Evolutionary conservation across 2,113 vertebrate genomes (phyloP), one percentile per base, ranked within the genome.

Genomic region (Leiothrix lutea): DNA sequence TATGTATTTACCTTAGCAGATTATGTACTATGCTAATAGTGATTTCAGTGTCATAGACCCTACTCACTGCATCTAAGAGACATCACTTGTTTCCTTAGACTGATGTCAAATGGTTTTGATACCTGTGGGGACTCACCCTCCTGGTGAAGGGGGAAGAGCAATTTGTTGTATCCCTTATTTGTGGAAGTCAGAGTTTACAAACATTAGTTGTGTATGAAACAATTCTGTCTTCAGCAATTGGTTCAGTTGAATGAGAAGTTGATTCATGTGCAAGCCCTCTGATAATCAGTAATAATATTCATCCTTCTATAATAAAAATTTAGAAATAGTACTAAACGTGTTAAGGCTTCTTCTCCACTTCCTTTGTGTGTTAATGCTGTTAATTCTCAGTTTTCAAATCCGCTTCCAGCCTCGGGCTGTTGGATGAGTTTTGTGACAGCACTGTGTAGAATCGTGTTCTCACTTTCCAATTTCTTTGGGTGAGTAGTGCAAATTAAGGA

Each of bases 111-210:
- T 62, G 35, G 7, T 71, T 93, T 80, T 88, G 38, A 14, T 84
- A 25, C 44, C 69, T 75, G 11, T 0, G 1, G 31, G 44, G 13
- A 24, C 53, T 84, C 33, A 33, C 2, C 3, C 2, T 62, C 26
- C 24, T 33, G 21, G 4, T 42, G 20, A 53, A 35, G 25, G 20
- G 26, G 6, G 12, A 69, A 88, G 3, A 3, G 0, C 18, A 54
- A 57, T 3, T 23, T 66, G 82, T 84, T 38, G 2, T 29, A 5
- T 28, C 31, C 19, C 47, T 50, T 66, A 8, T 47, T 66, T 80
- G 19, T 62, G 40, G 17, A 62, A 70, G 11, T 28, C 45, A 88
- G 74, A 84, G 40, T 28, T 35, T 60, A 26, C 8, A 42, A 14
- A 22, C 1, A 0, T 29, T 28, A 8, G 13, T 48, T 53, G 12